These are phyloP conservation scores for Manacus vitellinus DNA, from an alignment of 2,113 vertebrate species.

Conservation along the genomic window DNA sequence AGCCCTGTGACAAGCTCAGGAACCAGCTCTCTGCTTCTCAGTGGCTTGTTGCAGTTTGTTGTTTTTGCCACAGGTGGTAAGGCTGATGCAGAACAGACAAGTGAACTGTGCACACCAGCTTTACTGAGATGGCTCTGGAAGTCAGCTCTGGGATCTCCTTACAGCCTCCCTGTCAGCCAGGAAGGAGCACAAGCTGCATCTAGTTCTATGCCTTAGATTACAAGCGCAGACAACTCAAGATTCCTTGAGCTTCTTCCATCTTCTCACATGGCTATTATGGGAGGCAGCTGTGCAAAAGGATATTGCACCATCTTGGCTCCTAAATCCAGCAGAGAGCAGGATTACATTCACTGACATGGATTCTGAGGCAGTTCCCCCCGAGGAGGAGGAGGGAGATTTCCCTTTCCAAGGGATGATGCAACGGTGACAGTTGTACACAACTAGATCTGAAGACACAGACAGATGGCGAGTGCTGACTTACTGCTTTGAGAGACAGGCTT, in stretches of 20 bases:
- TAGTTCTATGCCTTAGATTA: conserved; percentile 34
- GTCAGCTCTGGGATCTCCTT: background rate
- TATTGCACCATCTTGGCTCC: conserved; percentile 16
- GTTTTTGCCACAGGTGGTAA: background rate
- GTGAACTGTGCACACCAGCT: background rate
- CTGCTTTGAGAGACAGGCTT: background rate
- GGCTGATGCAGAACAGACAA: background rate
- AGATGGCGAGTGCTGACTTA: conserved; percentile 38
- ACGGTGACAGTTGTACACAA: conserved; percentile 4
- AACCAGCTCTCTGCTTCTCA: background rate
- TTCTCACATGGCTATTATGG: background rate
- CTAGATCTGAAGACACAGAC: conserved; percentile 5
- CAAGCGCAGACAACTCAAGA: background rate
- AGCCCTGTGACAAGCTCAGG: background rate
- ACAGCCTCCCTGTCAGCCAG: background rate
- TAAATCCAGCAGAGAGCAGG: background rate
- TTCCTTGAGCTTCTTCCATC: conserved; percentile 3
- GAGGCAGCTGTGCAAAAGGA: conserved; percentile 7
- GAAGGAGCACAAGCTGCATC: background rate
- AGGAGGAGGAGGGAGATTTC: conserved; percentile 22
- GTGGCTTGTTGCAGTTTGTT: background rate
- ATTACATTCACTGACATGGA: conserved; percentile 28
- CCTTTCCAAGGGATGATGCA: background rate
- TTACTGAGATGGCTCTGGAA: background rate
- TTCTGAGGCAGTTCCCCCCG: background rate